Percentiles rank a stretch among this genome's conserved stretches.
Conservation (phyloP, 2,888 invertebrate genomes). For the Sepioteuthis lessoniana region DNA sequence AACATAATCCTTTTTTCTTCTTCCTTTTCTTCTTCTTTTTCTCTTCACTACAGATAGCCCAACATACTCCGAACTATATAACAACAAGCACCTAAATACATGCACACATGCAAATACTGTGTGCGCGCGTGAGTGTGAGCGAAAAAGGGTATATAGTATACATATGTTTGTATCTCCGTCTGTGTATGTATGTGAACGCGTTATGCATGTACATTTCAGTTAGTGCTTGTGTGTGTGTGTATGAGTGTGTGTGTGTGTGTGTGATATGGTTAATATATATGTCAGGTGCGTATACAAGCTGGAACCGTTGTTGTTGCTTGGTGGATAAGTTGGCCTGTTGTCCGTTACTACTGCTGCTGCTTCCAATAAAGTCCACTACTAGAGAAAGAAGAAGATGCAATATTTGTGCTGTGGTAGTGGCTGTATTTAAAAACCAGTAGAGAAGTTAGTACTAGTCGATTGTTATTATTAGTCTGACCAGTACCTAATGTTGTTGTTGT, state of each 20-base stretch:
- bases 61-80: not conserved
- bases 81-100: not conserved
- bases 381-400: not conserved
- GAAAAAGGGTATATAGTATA: not conserved
- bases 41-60: not conserved
- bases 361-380: not conserved
- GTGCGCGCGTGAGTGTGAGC: not conserved
- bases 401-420: not conserved
- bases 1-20: not conserved
- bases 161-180: not conserved
- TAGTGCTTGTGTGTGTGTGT: no score
- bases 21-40: not conserved
- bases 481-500: not conserved
- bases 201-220: not conserved
- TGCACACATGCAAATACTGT: not conserved
- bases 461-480: not conserved
- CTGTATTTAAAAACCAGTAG: not conserved
- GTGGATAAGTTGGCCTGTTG: slow-evolving; percentile 33
- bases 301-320: not conserved
- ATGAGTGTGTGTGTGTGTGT: not conserved
- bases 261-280: not conserved
- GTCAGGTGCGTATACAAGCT: not conserved
- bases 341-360: not conserved
- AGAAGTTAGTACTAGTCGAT: not conserved
- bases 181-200: not conserved